These are phyloP conservation scores for Ornithoptera alexandrae DNA, from an alignment of 2,888 invertebrate genomes.

Conservation along the genomic window DNA sequence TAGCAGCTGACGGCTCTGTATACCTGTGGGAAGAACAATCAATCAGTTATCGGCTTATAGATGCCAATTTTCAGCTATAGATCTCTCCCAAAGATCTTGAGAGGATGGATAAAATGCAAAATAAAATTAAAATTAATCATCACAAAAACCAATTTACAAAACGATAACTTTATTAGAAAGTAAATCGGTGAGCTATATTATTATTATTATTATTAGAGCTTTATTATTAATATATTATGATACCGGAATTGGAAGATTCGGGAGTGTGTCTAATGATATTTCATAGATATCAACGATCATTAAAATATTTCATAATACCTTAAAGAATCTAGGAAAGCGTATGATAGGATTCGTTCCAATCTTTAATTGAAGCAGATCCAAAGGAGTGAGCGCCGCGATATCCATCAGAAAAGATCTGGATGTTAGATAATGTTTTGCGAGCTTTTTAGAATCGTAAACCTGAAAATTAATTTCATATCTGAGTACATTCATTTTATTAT, in stretches of 20 bases:
- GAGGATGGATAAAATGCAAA: too few species aligned
- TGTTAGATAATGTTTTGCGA: slow-evolving; percentile 92
- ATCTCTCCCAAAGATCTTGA: too few species aligned
- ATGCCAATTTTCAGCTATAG: too few species aligned
- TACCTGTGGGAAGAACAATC: slow-evolving; percentile 72
- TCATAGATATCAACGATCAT: too few species aligned
- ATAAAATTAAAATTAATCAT: too few species aligned
- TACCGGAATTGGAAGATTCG: too few species aligned
- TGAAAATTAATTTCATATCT: slow-evolving; percentile 42
- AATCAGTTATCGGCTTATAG: neutral
- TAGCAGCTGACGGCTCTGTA: slow-evolving; percentile 96
- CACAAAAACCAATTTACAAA: too few species aligned
- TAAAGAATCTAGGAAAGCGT: slow-evolving; percentile 92
- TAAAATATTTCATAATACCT: slow-evolving; percentile 69
- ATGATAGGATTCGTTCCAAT: slow-evolving; percentile 92
- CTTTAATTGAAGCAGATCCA: slow-evolving; percentile 92
- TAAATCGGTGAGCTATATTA: too few species aligned
- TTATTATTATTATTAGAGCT: too few species aligned
- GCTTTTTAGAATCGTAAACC: slow-evolving; percentile 94
- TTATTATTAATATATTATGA: too few species aligned
- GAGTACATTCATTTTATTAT: neutral
- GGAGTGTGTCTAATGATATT: too few species aligned
- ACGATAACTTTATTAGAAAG: too few species aligned
- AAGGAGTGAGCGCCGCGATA: slow-evolving; percentile 88
- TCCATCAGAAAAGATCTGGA: slow-evolving; percentile 93